Evolutionary conservation across 2,797 vertebrate genomes (phyloP).

Genomic region (Periparus ater): DNA sequence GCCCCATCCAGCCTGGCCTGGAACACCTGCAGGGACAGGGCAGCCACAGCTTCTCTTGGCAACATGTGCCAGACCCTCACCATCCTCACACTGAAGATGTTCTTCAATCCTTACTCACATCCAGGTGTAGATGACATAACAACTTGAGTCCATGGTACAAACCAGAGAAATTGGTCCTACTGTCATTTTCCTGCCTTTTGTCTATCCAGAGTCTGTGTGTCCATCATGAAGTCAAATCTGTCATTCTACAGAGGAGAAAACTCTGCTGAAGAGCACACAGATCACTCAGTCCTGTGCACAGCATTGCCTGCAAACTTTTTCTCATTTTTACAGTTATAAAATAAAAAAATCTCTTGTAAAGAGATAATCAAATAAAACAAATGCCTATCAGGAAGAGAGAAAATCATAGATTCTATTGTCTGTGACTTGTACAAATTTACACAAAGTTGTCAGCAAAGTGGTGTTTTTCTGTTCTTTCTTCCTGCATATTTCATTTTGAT

Average conservation of each 20-base stretch:
- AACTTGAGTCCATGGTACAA: accelerated
- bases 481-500: not conserved
- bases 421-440: not conserved
- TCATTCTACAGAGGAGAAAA: not conserved
- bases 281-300: not conserved
- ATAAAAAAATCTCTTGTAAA: not conserved
- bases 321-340: not conserved
- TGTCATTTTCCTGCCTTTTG: not conserved
- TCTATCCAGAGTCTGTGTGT: not conserved
- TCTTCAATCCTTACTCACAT: not conserved
- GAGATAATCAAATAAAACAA: not conserved
- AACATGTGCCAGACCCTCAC: accelerated
- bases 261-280: not conserved
- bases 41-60: not conserved
- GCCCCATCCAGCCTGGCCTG: not conserved
- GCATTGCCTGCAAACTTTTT: not conserved
- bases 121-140: not conserved
- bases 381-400: not conserved
- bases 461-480: not conserved
- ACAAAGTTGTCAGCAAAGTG: not conserved
- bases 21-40: not conserved
- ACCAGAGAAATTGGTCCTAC: not conserved
- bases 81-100: not conserved
- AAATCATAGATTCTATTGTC: not conserved
- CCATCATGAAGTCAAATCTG: not conserved